Conservation (phyloP, 2,888 invertebrate species). For the Dysmachus trigonus region DNA sequence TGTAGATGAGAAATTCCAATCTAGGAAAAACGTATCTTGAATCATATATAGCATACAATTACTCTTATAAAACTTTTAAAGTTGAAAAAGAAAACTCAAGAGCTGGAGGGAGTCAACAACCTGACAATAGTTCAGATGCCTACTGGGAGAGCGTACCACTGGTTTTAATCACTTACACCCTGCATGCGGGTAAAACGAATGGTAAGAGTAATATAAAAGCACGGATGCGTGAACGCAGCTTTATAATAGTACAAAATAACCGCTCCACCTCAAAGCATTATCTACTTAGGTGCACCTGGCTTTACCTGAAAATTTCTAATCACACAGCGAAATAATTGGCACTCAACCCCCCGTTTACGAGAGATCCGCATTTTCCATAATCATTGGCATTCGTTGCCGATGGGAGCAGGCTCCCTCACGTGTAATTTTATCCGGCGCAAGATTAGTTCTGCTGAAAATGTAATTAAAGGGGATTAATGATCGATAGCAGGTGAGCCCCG, state of each 20-base stretch:
- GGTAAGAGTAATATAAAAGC: not conserved
- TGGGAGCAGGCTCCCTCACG: not conserved
- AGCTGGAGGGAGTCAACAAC: not conserved
- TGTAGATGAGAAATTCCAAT: not conserved
- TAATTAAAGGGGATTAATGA: constrained; percentile 1
- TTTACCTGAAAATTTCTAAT: not conserved
- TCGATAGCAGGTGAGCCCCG: not conserved
- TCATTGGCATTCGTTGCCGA: not conserved
- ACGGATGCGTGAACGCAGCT: not conserved
- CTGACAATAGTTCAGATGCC: not conserved
- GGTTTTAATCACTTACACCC: not conserved
- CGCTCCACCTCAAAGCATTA: not conserved
- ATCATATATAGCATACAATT: not conserved
- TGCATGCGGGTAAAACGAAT: not conserved
- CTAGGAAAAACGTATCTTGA: not conserved
- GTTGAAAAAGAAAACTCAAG: not conserved
- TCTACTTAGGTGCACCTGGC: not conserved
- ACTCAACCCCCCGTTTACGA: not conserved
- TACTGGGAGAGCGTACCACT: not conserved
- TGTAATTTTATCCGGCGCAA: not conserved
- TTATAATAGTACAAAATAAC: not conserved
- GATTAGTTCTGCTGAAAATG: not conserved
- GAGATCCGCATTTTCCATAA: not conserved
- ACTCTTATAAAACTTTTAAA: not conserved
- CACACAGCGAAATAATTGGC: not conserved